phyloP scores from a whole-genome alignment of 2,888 invertebrate genomes.

The Phaedon cochleariae region DNA sequence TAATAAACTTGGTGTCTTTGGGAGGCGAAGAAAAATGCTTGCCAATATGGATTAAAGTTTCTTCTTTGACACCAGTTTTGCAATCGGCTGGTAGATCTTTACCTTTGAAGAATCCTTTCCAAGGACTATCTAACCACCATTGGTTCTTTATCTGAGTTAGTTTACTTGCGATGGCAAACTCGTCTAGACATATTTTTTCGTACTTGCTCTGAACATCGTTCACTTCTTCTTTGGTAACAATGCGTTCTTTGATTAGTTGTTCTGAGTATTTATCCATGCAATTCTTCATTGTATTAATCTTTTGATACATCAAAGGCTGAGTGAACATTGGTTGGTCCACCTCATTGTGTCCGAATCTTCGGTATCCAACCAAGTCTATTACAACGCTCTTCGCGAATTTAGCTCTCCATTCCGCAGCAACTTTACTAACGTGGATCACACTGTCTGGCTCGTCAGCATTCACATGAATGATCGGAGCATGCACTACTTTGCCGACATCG shows the following conservation, averaged over 20 bases:
- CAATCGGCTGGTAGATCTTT: slow-evolving; percentile 67
- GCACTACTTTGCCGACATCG: slow-evolving; percentile 90
- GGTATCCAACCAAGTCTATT: slow-evolving; percentile 90
- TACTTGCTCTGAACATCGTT: slow-evolving; percentile 89
- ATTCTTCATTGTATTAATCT: slow-evolving; percentile 79
- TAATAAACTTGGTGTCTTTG: slow-evolving; percentile 76
- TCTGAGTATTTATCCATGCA: slow-evolving; percentile 82
- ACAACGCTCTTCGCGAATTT: slow-evolving; percentile 94
- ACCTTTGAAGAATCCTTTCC: slow-evolving; percentile 85
- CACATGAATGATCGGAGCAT: slow-evolving; percentile 93
- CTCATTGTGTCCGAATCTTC: slow-evolving; percentile 95
- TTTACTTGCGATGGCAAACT: slow-evolving; percentile 76
- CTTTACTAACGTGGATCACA: slow-evolving; percentile 88
- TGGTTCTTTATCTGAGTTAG: slow-evolving; percentile 90
- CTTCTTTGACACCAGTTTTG: slow-evolving; percentile 85
- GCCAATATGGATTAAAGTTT: slow-evolving; percentile 84
- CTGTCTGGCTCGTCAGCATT: slow-evolving; percentile 93
- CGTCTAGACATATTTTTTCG: slow-evolving; percentile 90
- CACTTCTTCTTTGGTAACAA: slow-evolving; percentile 74
- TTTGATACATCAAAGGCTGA: slow-evolving; percentile 95
- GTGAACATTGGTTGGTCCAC: slow-evolving; percentile 98
- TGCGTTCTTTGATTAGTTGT: slow-evolving; percentile 78
- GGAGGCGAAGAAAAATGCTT: slow-evolving; percentile 84
- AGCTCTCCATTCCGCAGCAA: slow-evolving; percentile 90
- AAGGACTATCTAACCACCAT: slow-evolving; percentile 96